Evolutionary conservation across 2,797 vertebrate genomes (phyloP).

Genomic region (Crax fasciolata): DNA sequence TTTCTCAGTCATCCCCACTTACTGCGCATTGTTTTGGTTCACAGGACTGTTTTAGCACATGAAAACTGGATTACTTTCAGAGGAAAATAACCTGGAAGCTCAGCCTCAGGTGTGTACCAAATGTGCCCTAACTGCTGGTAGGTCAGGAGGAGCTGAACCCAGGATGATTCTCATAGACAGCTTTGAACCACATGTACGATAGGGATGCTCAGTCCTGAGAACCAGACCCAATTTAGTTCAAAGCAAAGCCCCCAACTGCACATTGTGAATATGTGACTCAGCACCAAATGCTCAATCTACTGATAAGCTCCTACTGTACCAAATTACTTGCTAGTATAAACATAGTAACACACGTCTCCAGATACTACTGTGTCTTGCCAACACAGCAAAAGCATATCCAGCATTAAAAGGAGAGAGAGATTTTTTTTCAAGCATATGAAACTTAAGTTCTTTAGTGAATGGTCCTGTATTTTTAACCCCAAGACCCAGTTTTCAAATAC

Average conservation of each 20-base stretch:
- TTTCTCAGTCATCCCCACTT: neutral
- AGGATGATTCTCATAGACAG: neutral
- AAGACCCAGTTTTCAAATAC: neutral
- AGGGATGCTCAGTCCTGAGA: neutral
- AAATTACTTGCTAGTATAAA: constrained; percentile 32
- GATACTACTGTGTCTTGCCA: neutral
- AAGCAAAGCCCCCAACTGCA: neutral
- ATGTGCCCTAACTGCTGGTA: neutral
- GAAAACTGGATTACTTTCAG: neutral
- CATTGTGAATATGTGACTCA: constrained; percentile 33
- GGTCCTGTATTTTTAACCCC: neutral
- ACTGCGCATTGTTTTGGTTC: neutral
- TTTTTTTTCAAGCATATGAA: neutral
- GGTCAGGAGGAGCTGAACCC: neutral
- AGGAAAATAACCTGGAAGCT: constrained; percentile 2
- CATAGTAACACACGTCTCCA: constrained; percentile 36
- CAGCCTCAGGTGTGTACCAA: constrained; percentile 27
- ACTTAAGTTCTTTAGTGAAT: neutral
- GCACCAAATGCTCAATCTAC: constrained; percentile 31
- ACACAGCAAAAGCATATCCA: neutral
- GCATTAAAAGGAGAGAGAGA: neutral
- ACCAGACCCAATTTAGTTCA: neutral
- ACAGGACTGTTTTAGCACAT: neutral
- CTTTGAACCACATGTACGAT: neutral
- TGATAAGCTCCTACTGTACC: neutral